Conservation (phyloP, 2,113 vertebrate species). For the Atlantisia rogersi region DNA sequence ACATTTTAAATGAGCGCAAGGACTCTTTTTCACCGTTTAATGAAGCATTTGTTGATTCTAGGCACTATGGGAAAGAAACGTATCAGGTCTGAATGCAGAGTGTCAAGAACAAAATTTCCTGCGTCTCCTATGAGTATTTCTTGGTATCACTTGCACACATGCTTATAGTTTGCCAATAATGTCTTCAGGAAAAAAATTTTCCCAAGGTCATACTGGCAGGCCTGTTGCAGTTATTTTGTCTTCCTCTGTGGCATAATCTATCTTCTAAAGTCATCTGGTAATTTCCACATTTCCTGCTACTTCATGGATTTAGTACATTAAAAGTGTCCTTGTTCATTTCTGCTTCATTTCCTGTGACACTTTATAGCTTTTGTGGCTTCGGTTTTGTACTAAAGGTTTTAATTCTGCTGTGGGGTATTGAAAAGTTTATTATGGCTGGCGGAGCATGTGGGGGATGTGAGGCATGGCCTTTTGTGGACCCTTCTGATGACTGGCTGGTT, state of each 20-base stretch:
- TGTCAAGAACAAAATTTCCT: background rate
- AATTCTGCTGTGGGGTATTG: background rate
- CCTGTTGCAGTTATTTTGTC: background rate
- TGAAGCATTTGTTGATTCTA: background rate
- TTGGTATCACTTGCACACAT: background rate
- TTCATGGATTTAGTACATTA: background rate
- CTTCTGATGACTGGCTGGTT: background rate
- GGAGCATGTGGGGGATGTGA: background rate
- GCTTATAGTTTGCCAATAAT: background rate
- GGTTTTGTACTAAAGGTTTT: background rate
- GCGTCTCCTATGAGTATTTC: background rate
- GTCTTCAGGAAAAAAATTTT: background rate
- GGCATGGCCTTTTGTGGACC: background rate
- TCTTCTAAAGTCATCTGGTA: slow-evolving; percentile 3
- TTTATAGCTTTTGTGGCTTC: slow-evolving; percentile 9
- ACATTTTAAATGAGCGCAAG: background rate
- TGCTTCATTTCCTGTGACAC: slow-evolving; percentile 18
- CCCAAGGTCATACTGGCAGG: background rate
- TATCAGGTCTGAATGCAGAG: background rate
- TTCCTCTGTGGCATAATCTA: background rate
- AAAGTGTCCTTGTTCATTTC: slow-evolving; percentile 11
- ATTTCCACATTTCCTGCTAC: background rate
- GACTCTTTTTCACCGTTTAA: background rate
- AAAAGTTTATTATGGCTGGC: background rate
- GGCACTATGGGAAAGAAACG: background rate